phyloP scores from a whole-genome alignment of 1,140 invertebrate species.

The Drosophila subobscura region DNA sequence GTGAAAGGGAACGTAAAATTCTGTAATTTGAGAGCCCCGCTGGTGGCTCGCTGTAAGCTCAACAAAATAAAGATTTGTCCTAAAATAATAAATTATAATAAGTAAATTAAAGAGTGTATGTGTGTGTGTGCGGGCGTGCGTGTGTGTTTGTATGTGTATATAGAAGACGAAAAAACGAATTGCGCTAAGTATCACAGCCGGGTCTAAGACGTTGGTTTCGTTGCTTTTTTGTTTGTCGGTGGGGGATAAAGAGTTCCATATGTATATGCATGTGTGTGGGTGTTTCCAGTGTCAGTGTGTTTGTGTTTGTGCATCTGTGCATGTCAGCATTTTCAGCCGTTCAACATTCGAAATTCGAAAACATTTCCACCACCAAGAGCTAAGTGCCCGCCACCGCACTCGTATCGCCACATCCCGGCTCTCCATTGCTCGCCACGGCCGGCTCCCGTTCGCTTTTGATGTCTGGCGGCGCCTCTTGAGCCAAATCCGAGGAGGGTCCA shows the following conservation, averaged over 20 bases:
- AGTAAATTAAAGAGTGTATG: conserved; percentile 17
- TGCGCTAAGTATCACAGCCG: conserved; percentile 81
- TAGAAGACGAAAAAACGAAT: conserved; percentile 63
- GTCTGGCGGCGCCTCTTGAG: conserved; percentile 41
- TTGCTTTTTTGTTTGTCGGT: conserved; percentile 4
- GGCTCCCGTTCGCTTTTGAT: conserved; percentile 51
- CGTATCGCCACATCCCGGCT: conserved; percentile 30
- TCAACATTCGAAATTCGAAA: conserved; percentile 35
- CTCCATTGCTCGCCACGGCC: conserved; percentile 49
- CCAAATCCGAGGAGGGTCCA: conserved; percentile 47
- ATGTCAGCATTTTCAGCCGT: conserved; percentile 21
- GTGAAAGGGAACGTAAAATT: conserved; percentile 29
- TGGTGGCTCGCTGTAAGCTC: conserved; percentile 44
- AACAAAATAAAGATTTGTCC: conserved; percentile 54
- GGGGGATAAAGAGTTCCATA: conserved; percentile 6
- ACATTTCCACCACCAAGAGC: conserved; percentile 30
- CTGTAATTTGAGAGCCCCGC: conserved; percentile 61
- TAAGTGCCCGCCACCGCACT: conserved; percentile 37
- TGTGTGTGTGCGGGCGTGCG: conserved; percentile 7
- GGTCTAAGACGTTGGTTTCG: conserved; percentile 74
- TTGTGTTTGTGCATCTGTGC: conserved; percentile 15
- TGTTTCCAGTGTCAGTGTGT: conserved; percentile 31
- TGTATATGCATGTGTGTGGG: conserved; percentile 11
- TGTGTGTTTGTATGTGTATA: conserved; percentile 30
- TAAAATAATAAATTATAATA: conserved; percentile 53